Conservation (phyloP, 2,113 vertebrate species). For the Daubentonia madagascariensis region DNA sequence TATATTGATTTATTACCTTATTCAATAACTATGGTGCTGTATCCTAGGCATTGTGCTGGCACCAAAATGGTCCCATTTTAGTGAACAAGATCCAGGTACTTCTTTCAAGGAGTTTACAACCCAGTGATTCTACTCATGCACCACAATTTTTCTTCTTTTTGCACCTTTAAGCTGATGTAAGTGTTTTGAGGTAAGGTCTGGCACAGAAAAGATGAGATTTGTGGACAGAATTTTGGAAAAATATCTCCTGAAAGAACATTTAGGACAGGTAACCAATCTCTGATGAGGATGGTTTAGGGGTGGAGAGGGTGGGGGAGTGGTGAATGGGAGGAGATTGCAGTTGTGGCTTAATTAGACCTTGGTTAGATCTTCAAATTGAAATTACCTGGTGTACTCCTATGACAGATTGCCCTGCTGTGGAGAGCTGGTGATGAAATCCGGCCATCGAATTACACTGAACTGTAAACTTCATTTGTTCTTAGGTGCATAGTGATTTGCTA, state of each 20-base stretch:
- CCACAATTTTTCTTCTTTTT: background rate
- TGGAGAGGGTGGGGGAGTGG: too few species aligned
- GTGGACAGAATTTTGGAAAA: conserved; percentile 22
- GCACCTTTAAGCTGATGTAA: background rate
- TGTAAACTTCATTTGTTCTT: conserved; percentile 70
- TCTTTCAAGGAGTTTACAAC: background rate
- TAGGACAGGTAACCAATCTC: background rate
- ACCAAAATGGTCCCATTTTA: background rate
- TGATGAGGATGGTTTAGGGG: background rate
- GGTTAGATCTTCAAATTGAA: conserved; percentile 73
- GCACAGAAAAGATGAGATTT: background rate
- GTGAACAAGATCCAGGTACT: background rate
- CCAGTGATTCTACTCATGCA: background rate
- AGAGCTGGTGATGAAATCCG: conserved; percentile 62
- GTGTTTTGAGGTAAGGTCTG: background rate
- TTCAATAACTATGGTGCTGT: background rate
- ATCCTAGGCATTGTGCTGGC: background rate
- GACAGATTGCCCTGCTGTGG: conserved; percentile 64
- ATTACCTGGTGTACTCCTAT: conserved; percentile 57
- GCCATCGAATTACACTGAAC: conserved; percentile 67
- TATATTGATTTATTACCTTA: background rate
- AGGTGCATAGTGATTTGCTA: conserved; percentile 61
- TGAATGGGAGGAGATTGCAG: background rate
- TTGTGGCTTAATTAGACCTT: conserved; percentile 58
- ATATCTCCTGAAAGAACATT: background rate